Percentiles rank a stretch among this genome's conserved stretches.
Conservation (phyloP, 1,140 invertebrate genomes). For the Calosoma granatense region DNA sequence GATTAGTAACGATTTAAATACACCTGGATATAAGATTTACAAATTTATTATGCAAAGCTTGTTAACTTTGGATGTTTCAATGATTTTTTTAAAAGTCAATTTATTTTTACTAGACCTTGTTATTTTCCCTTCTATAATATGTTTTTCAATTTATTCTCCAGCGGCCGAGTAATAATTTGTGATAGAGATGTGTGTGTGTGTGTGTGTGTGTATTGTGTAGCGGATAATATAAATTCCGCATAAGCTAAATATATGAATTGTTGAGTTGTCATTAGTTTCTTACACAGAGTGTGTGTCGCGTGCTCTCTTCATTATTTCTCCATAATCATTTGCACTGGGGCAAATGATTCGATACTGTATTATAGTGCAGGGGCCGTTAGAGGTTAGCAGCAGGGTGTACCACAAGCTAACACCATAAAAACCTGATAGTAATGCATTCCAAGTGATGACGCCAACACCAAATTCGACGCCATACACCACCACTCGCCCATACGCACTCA, state of each 20-base stretch:
- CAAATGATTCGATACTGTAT: background rate
- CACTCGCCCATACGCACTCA: background rate
- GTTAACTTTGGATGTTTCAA: background rate
- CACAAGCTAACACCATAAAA: background rate
- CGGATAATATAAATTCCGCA: too few species aligned
- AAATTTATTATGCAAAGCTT: conserved; percentile 5
- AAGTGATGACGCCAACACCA: background rate
- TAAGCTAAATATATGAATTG: too few species aligned
- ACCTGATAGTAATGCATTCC: conserved; percentile 3
- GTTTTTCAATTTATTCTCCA: conserved; percentile 2
- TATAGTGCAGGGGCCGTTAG: background rate
- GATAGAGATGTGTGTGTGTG: too few species aligned
- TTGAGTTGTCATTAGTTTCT: too few species aligned
- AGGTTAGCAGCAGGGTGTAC: background rate
- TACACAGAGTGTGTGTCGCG: too few species aligned
- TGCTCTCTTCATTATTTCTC: background rate
- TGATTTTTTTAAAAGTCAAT: background rate
- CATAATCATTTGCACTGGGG: background rate
- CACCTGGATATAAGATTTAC: conserved; percentile 3
- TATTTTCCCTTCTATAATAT: background rate
- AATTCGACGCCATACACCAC: background rate
- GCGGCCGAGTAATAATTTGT: too few species aligned
- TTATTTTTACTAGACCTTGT: background rate
- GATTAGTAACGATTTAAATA: conserved; percentile 18
- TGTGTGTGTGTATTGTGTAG: too few species aligned